Evolutionary conservation across 2,888 invertebrate genomes (phyloP).

Genomic region (Protonemura montana): DNA sequence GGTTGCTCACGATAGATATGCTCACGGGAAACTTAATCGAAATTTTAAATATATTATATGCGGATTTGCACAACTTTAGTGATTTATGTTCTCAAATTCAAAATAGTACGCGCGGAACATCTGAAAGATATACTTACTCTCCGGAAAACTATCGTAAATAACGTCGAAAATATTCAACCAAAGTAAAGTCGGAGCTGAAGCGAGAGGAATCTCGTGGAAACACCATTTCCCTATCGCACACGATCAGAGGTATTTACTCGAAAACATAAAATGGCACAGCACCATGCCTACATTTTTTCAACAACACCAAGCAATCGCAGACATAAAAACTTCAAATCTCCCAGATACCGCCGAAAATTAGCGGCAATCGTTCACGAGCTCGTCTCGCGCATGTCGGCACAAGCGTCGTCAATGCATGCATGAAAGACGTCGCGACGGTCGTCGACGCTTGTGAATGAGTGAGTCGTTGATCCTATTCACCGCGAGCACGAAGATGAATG

Average conservation of each 20-base stretch:
- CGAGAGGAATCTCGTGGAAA: background rate
- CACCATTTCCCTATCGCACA: background rate
- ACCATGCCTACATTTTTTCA: background rate
- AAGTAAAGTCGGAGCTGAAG: background rate
- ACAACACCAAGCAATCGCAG: background rate
- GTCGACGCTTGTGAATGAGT: conserved; percentile 2
- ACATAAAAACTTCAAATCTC: background rate
- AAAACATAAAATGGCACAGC: background rate
- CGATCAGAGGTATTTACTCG: background rate
- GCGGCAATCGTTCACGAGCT: background rate
- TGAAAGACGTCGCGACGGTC: background rate
- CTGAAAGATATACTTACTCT: background rate
- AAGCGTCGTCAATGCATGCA: background rate
- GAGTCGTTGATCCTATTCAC: conserved; percentile 14
- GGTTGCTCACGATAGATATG: background rate
- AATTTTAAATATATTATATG: conserved; percentile 7
- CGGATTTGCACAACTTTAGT: background rate
- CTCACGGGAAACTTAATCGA: background rate
- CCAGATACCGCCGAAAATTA: background rate
- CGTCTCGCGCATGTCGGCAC: background rate
- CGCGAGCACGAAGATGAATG: conserved; percentile 30
- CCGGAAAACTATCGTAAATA: background rate
- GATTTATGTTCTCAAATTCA: background rate
- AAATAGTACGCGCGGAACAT: background rate
- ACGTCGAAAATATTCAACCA: background rate